A percentile compares a stretch with the other conserved stretches of the same genome.
phyloP scores from a whole-genome alignment of 1,140 invertebrate genomes.

The Bombus cullumanus region DNA sequence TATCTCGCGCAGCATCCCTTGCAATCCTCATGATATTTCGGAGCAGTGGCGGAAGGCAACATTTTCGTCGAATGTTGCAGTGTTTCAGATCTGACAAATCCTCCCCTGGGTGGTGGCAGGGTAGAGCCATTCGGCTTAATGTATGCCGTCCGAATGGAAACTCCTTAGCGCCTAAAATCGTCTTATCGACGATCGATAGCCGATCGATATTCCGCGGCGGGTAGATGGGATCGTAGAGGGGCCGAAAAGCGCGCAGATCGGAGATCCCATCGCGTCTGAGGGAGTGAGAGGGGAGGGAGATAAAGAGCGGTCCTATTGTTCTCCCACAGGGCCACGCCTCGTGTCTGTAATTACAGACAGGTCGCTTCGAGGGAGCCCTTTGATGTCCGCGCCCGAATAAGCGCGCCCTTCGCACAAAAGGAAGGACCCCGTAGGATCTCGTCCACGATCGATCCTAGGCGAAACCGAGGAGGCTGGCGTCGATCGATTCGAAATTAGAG shows the following conservation, averaged over 20 bases:
- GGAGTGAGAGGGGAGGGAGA: conserved; percentile 17
- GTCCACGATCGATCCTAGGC: conserved; percentile 70
- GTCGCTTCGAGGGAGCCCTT: conserved; percentile 78
- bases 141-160: conserved; percentile 75
- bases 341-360: conserved; percentile 83
- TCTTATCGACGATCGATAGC: conserved; percentile 79
- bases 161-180: conserved; percentile 80
- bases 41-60: background rate
- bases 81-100: conserved; percentile 52
- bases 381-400: conserved; percentile 75
- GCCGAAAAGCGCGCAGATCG: conserved; percentile 74
- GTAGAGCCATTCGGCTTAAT: conserved; percentile 65
- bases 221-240: conserved; percentile 76
- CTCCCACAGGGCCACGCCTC: conserved; percentile 80
- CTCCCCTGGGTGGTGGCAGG: conserved; percentile 37
- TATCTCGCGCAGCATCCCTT: no score
- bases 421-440: conserved; percentile 55
- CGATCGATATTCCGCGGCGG: conserved; percentile 75
- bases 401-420: conserved; percentile 67
- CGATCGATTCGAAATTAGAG: conserved; percentile 65
- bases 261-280: conserved; percentile 75
- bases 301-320: conserved; percentile 80
- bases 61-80: background rate
- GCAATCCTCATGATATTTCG: background rate
- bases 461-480: conserved; percentile 28